These are phyloP conservation scores for Reinhardtius hippoglossoides DNA, from an alignment of 2,113 vertebrate species.

Conservation along the genomic window DNA sequence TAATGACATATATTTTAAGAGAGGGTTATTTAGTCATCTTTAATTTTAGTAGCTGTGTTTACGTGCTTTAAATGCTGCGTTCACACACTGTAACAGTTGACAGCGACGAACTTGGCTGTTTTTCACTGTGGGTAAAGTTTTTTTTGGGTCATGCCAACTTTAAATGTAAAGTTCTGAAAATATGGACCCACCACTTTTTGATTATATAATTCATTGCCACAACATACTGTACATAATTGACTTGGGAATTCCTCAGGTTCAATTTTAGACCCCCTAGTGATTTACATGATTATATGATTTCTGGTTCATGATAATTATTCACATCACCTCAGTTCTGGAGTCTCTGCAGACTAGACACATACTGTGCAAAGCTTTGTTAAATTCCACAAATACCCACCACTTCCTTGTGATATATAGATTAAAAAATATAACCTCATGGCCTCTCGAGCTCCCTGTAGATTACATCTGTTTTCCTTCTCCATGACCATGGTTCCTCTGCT, in stretches of 20 bases:
- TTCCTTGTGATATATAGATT: neutral
- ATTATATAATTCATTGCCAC: neutral
- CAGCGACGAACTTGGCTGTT: neutral
- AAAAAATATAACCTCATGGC: too few species aligned
- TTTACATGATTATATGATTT: neutral
- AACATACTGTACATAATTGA: neutral
- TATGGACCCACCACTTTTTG: too few species aligned
- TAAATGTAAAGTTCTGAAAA: too few species aligned
- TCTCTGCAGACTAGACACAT: neutral
- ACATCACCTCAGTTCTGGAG: neutral
- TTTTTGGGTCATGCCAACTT: too few species aligned
- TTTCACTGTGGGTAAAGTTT: neutral
- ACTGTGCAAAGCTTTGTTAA: neutral
- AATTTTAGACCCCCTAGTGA: neutral
- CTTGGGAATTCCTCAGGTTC: neutral
- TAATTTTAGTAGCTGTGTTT: neutral
- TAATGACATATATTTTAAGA: neutral
- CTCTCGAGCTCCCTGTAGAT: slow-evolving; percentile 3
- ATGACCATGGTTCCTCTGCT: neutral
- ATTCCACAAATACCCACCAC: neutral
- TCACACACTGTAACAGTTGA: neutral
- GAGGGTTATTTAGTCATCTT: neutral
- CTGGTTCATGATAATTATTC: neutral
- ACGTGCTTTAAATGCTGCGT: neutral
- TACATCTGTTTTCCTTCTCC: neutral